Base-by-base conservation (phyloP, 92 coral and sea anemone species). In the Siderastrea radians region DNA sequence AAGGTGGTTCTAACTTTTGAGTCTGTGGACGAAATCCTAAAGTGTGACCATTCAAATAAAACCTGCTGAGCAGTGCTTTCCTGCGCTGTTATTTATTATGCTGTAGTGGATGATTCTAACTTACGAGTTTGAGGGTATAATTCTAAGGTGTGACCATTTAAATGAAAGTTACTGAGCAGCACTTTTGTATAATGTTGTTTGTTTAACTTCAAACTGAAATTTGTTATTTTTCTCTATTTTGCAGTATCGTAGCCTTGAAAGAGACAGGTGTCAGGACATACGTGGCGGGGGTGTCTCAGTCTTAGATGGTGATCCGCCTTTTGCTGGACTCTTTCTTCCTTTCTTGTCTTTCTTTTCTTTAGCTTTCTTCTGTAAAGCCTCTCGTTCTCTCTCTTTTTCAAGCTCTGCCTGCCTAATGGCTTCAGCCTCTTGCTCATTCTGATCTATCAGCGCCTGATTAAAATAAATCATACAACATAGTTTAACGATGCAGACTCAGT, bases 271-370 rank as follows among this genome's bases (percentile, higher is more conserved):
- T 70, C 38, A 11, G 38, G 45, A 72, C 93, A 44, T 82, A 96
- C 99, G 94, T 68, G 96, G 98, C 9, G 98, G 98, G 1, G 99
- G 98, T 2, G 95, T 94, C 79, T 97, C 99, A 2, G 86, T 89
- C 86, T 95, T 96, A 49, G 95, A 87, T 45, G 99, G 91, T 46
- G 96, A 90, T n/a, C 65, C 78, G 7, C 91, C 85, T 75, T 97
- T 97, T 51, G 49, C 86, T 0, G 99, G 98, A 79, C 94, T 94
- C 79, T 90, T 97, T 54, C 96, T 89, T 80, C 99, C 99, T 85
- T 97, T 97, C 82, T 94, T 95, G 47, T 94, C 99, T 83, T 97
- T 97, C 85, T 94, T 97, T 13, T 97, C 99, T 75, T 97, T 97
- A 61, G 90, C 97, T 86, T 92, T 96, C 87, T 97, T 96, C 69